Percentiles rank a stretch among this genome's conserved stretches.
Conservation (phyloP, 2,888 invertebrate species). For the Odontomyia ornata region DNA sequence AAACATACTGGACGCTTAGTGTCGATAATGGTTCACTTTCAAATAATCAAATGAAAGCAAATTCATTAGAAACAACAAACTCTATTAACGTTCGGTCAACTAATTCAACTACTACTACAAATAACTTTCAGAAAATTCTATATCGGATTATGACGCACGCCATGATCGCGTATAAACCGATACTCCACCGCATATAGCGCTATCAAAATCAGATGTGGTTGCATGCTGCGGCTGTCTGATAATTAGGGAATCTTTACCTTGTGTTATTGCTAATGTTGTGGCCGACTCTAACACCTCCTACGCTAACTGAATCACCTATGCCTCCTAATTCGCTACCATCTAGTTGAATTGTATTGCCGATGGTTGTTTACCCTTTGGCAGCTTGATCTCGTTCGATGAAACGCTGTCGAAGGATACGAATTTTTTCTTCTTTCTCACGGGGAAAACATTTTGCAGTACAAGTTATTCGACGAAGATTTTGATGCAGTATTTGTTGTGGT, state of each 20-base stretch:
- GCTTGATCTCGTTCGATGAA: conserved; percentile 80
- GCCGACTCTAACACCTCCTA: conserved; percentile 24
- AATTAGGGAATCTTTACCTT: conserved; percentile 66
- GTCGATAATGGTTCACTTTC: neutral
- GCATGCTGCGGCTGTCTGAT: conserved; percentile 79
- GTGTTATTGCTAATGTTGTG: no score
- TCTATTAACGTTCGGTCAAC: conserved; percentile 70
- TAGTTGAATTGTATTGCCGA: conserved; percentile 35
- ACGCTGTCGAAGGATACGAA: conserved; percentile 81
- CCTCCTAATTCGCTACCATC: conserved; percentile 39
- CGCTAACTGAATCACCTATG: neutral
- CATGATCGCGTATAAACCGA: no score
- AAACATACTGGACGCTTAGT: neutral
- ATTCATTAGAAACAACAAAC: no score
- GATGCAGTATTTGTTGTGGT: no score
- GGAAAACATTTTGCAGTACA: no score
- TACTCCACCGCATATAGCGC: conserved; percentile 76
- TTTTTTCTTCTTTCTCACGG: conserved; percentile 94
- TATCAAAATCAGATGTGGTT: conserved; percentile 67
- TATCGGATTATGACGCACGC: no score
- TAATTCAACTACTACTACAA: no score
- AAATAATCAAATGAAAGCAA: no score
- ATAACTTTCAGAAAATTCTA: no score
- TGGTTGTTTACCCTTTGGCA: conserved; percentile 64
- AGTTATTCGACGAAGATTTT: no score